Base-by-base conservation (phyloP, 2,888 invertebrate genomes). In the Eupithecia vulgata region DNA sequence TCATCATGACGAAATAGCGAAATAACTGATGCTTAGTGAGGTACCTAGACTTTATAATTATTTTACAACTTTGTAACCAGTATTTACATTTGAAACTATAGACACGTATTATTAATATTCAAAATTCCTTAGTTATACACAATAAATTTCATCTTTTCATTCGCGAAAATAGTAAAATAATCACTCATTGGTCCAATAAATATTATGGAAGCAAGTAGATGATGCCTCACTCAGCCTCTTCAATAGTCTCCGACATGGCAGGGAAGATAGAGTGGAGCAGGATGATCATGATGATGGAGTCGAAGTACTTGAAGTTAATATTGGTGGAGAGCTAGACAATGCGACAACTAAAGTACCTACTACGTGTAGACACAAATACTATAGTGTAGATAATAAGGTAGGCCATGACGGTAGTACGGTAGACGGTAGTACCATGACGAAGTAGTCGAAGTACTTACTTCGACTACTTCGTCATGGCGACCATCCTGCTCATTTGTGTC, bases 251-350 rank as follows among this genome's bases (percentile, higher is more conserved):
- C 90, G 97, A 97, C 97, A 98, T 97, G 95, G 98, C 98, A 88
- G 99, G 97, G 96, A 99, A 98, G 96, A 98, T 97, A 96, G 98
- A 99, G 95, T 99, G 99, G 95, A 98, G 96, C 94, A 99, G 96
- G 92, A 99, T 99, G 87, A 98, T 99, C 97, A 99, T 99, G 95
- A 99, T 98, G 93, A 98, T 95, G 95, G 98, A 98, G 95, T 99
- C 99, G 95, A 99, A 99, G 95, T 96, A 98, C 95, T 99, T 98
- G 30, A 30, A 4, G 4, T 30, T 30, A 30, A 30, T 30, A 95
- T 99, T 98, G 82, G 99, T 98, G 90, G n/a, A 45, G 45, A 45
- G 15, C 15, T 45, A 17, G 17, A 6, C 17, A 45, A 17, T 17
- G 45, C 2, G 1, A 48, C 5, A 21, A n/a, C 21, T 10, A 48